phyloP scores from a whole-genome alignment of 1,140 invertebrate species.

The Sitodiplosis mosellana region DNA sequence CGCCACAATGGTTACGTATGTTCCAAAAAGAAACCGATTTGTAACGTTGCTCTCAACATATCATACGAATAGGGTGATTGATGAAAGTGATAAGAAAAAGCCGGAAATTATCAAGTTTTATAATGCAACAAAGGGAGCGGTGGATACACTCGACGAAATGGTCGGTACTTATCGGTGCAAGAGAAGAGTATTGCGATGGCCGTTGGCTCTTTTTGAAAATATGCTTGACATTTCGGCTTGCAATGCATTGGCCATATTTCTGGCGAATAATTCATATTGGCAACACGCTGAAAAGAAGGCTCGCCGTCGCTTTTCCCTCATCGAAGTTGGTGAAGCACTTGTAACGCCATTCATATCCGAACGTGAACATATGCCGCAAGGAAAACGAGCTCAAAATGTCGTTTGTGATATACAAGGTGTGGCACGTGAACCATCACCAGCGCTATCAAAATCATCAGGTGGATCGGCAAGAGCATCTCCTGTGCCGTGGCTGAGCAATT shows the following conservation, averaged over 20 bases:
- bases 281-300: not conserved
- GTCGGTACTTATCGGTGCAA: not conserved
- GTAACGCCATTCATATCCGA: not conserved
- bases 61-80: not conserved
- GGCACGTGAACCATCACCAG: no score
- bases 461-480: no score
- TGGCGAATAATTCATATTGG: not conserved
- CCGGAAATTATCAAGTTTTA: not conserved
- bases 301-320: not conserved
- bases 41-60: not conserved
- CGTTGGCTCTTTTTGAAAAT: not conserved
- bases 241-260: not conserved
- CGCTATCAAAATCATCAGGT: no score
- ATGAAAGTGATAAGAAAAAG: not conserved
- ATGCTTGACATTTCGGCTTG: slow-evolving; percentile 9
- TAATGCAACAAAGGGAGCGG: not conserved
- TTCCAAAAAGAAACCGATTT: not conserved
- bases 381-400: no score
- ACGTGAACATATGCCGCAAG: not conserved
- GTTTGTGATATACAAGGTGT: no score
- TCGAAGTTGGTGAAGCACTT: not conserved
- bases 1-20: not conserved
- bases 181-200: not conserved
- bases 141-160: not conserved
- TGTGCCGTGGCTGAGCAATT: no score